Conservation (phyloP, 2,797 vertebrate species). For the Rhinophrynus dorsalis region DNA sequence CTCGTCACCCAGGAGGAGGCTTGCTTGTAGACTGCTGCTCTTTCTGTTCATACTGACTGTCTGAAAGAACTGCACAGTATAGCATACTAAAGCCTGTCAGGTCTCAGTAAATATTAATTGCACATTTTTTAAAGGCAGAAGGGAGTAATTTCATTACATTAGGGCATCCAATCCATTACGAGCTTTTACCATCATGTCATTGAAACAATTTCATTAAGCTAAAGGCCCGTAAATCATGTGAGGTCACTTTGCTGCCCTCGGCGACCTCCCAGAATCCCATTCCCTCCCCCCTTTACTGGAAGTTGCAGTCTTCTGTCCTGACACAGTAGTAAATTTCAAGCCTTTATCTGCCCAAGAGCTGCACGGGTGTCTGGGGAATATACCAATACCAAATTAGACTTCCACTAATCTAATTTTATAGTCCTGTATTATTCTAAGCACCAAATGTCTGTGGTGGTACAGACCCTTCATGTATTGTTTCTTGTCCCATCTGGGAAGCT, state of each 20-base stretch:
- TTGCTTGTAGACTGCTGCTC: slow-evolving; percentile 76
- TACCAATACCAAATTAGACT: slow-evolving; percentile 85
- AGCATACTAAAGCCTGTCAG: slow-evolving; percentile 81
- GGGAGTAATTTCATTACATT: slow-evolving; percentile 99
- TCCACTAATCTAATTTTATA: slow-evolving; percentile 90
- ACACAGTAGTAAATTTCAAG: slow-evolving; percentile 75
- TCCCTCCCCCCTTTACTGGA: slow-evolving; percentile 79
- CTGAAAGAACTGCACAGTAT: slow-evolving; percentile 69
- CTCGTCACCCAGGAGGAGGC: slow-evolving; percentile 66
- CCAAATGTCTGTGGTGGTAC: slow-evolving; percentile 85
- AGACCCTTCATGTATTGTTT: slow-evolving; percentile 76
- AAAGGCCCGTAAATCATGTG: slow-evolving; percentile 97
- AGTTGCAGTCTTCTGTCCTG: slow-evolving; percentile 76
- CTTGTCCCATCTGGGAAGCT: slow-evolving; percentile 82
- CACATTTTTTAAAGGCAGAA: slow-evolving; percentile 88
- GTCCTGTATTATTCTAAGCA: slow-evolving; percentile 91
- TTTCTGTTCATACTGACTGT: slow-evolving; percentile 67
- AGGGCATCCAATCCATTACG: slow-evolving; percentile 99
- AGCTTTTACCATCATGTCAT: slow-evolving; percentile 99
- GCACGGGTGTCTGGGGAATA: slow-evolving; percentile 72
- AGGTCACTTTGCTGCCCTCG: slow-evolving; percentile 85
- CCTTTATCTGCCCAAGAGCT: slow-evolving; percentile 76
- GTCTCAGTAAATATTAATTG: slow-evolving; percentile 99
- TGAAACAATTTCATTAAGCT: slow-evolving; percentile 99
- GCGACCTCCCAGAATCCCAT: slow-evolving; percentile 75